These are phyloP conservation scores for Pollenia labialis DNA, from an alignment of 2,888 invertebrate species.

Conservation along the genomic window DNA sequence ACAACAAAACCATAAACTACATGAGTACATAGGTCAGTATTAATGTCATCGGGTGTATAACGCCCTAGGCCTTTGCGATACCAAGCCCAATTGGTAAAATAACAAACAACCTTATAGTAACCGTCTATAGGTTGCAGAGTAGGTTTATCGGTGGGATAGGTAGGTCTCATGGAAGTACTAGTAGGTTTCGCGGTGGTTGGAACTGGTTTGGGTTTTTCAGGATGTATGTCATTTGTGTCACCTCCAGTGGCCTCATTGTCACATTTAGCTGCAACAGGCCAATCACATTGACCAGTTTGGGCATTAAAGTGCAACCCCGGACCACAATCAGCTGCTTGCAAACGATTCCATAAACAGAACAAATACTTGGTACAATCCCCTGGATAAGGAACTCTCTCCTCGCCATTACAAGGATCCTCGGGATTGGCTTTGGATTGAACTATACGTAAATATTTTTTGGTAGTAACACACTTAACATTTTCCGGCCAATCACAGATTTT, in stretches of 20 bases:
- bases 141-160: constrained; percentile 80
- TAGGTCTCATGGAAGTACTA: constrained; percentile 79
- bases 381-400: constrained; percentile 87
- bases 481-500: constrained; percentile 91
- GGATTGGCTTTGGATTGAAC: constrained; percentile 78
- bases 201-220: constrained; percentile 77
- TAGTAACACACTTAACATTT: constrained; percentile 86
- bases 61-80: constrained; percentile 92
- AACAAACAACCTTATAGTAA: constrained; percentile 93
- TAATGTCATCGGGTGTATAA: constrained; percentile 93
- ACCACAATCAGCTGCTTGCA: constrained; percentile 89
- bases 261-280: constrained; percentile 89
- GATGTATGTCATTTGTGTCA: constrained; percentile 64
- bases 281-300: constrained; percentile 88
- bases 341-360: constrained; percentile 92
- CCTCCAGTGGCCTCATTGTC: constrained; percentile 74
- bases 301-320: constrained; percentile 90
- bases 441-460: constrained; percentile 80
- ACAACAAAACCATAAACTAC: constrained; percentile 97
- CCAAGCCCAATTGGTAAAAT: constrained; percentile 98
- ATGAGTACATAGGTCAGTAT: constrained; percentile 94
- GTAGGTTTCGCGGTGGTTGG: constrained; percentile 76
- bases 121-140: constrained; percentile 86
- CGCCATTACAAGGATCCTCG: constrained; percentile 87
- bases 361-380: constrained; percentile 90